Conservation (phyloP, 2,888 invertebrate species). For the Tupiocoris notatus region DNA sequence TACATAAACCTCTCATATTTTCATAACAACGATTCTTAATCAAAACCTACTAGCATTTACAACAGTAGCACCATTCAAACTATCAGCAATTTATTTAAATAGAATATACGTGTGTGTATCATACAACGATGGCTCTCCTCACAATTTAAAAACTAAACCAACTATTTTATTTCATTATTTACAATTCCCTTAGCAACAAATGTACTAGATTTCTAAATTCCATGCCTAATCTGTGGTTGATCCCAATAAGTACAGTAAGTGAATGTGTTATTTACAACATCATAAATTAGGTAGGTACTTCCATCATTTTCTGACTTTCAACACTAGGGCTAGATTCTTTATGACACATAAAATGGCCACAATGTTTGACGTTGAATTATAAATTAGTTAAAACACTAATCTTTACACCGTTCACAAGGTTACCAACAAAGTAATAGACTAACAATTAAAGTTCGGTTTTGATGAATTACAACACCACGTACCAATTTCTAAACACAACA, state of each 20-base stretch:
- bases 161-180: slow-evolving; percentile 23
- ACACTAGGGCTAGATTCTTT: slow-evolving; percentile 27
- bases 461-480: slow-evolving; percentile 11
- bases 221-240: slow-evolving; percentile 38
- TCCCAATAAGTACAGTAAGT: slow-evolving; percentile 43
- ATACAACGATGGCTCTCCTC: slow-evolving; percentile 42
- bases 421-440: slow-evolving; percentile 3
- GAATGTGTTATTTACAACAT: slow-evolving; percentile 35
- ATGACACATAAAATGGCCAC: slow-evolving; percentile 46
- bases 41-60: slow-evolving; percentile 42
- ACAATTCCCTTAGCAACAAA: slow-evolving; percentile 30
- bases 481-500: slow-evolving; percentile 12
- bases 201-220: slow-evolving; percentile 27
- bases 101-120: slow-evolving; percentile 42
- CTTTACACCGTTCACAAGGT: slow-evolving; percentile 11
- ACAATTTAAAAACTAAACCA: slow-evolving; percentile 6
- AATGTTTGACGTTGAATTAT: slow-evolving; percentile 39
- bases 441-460: background rate
- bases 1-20: slow-evolving; percentile 34
- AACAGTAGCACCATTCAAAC: slow-evolving; percentile 47
- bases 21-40: slow-evolving; percentile 34
- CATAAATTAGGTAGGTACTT: slow-evolving; percentile 12
- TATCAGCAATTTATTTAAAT: slow-evolving; percentile 42
- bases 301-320: slow-evolving; percentile 12
- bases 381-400: slow-evolving; percentile 42